These are phyloP conservation scores for Antrozous pallidus DNA, from an alignment of 2,797 vertebrate genomes.

Conservation along the genomic window DNA sequence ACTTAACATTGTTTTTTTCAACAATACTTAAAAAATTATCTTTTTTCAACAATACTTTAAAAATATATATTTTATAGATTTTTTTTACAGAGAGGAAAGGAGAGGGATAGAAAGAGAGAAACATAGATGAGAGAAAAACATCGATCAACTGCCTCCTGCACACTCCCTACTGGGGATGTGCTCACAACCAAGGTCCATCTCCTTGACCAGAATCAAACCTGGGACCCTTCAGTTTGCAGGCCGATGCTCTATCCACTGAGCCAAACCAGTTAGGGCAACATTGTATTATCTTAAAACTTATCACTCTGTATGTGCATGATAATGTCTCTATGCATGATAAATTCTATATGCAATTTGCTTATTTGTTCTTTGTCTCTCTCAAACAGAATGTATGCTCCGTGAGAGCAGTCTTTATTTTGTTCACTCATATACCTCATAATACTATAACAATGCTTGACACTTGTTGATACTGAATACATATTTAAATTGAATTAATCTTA, in stretches of 20 bases:
- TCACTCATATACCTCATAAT: background rate
- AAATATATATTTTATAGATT: too few species aligned
- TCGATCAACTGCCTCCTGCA: too few species aligned
- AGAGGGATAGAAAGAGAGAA: too few species aligned
- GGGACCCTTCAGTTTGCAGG: too few species aligned
- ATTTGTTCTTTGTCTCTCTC: background rate
- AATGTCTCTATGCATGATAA: background rate
- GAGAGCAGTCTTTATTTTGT: background rate
- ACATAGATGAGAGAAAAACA: too few species aligned
- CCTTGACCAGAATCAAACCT: too few species aligned
- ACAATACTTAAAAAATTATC: too few species aligned
- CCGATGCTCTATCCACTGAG: too few species aligned
- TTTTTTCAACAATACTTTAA: too few species aligned
- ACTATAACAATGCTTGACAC: background rate
- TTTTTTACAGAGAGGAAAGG: too few species aligned
- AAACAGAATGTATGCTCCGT: background rate
- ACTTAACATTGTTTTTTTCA: background rate
- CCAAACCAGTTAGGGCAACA: background rate
- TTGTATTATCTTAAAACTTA: background rate
- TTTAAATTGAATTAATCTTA: background rate
- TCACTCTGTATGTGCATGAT: background rate
- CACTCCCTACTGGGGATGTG: too few species aligned
- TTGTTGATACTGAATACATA: background rate
- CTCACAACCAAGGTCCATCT: too few species aligned
- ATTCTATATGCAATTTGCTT: background rate